Evolutionary conservation across 1,140 invertebrate genomes (phyloP).

Genomic region (Sycophila sp.): DNA sequence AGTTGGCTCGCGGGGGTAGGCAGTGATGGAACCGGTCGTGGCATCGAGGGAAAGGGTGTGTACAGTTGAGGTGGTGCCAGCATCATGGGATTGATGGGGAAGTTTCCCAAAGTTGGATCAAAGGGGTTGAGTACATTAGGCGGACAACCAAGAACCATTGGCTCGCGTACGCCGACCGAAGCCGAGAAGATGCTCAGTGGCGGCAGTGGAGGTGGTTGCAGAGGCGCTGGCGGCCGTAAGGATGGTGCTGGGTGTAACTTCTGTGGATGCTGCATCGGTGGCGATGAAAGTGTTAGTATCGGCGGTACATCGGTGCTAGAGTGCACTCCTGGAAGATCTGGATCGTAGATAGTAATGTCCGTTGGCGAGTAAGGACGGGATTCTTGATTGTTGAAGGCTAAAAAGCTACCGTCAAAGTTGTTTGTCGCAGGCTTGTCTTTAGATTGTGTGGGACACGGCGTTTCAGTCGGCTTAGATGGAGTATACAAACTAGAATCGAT

Average conservation of each 20-base stretch:
- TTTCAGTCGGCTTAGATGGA: slow-evolving; percentile 38
- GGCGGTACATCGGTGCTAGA: not conserved
- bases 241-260: too few species aligned
- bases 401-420: not conserved
- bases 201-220: slow-evolving; percentile 17
- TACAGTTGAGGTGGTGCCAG: not conserved
- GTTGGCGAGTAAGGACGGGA: slow-evolving; percentile 52
- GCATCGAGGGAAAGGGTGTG: not conserved
- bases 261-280: not conserved
- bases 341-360: slow-evolving; percentile 44
- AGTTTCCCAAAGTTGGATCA: too few species aligned
- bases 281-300: too few species aligned
- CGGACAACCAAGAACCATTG: not conserved
- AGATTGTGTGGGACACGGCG: not conserved
- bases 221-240: not conserved
- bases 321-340: slow-evolving; percentile 27
- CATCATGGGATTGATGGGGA: not conserved
- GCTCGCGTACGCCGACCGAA: too few species aligned
- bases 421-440: not conserved
- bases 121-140: not conserved
- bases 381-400: slow-evolving; percentile 31
- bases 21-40: not conserved
- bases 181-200: slow-evolving; percentile 12
- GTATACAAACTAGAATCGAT: slow-evolving; percentile 40
- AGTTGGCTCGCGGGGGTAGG: not conserved